phyloP scores from a whole-genome alignment of 2,113 vertebrate genomes.

The Hippocampus zosterae region DNA sequence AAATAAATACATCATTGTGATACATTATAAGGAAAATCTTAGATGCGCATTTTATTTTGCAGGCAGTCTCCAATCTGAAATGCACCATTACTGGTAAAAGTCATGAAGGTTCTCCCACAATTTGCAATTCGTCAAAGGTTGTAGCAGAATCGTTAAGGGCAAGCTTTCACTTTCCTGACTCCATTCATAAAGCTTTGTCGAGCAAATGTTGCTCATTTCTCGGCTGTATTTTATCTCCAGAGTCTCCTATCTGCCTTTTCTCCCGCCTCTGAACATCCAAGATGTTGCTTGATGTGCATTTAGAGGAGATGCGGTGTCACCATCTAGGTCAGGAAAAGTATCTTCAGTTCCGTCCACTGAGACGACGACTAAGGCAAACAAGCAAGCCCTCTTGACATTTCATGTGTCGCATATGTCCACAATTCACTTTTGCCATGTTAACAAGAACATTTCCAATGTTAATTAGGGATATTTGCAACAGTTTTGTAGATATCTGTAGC shows the following conservation, averaged over 20 bases:
- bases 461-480: no score
- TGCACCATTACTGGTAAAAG: slow-evolving; percentile 18
- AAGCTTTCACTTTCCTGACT: neutral
- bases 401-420: neutral
- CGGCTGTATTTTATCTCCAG: slow-evolving; percentile 9
- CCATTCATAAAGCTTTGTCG: slow-evolving; percentile 3
- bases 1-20: slow-evolving; percentile 5
- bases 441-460: no score
- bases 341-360: neutral
- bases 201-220: slow-evolving; percentile 11
- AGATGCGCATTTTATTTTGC: slow-evolving; percentile 37
- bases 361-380: neutral
- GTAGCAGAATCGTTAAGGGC: neutral
- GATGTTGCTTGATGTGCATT: slow-evolving; percentile 19
- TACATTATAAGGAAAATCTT: slow-evolving; percentile 23
- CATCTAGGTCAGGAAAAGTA: neutral
- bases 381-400: neutral
- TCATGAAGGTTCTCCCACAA: slow-evolving; percentile 17
- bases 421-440: neutral
- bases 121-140: slow-evolving; percentile 11
- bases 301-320: slow-evolving; percentile 25
- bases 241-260: slow-evolving; percentile 15
- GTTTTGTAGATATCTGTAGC: no score
- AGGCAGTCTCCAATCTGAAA: slow-evolving; percentile 24
- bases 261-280: slow-evolving; percentile 2